Evolutionary conservation across 2,888 invertebrate genomes (phyloP), one percentile per base, ranked within the genome.

Genomic region (Rhyacophila evoluta): DNA sequence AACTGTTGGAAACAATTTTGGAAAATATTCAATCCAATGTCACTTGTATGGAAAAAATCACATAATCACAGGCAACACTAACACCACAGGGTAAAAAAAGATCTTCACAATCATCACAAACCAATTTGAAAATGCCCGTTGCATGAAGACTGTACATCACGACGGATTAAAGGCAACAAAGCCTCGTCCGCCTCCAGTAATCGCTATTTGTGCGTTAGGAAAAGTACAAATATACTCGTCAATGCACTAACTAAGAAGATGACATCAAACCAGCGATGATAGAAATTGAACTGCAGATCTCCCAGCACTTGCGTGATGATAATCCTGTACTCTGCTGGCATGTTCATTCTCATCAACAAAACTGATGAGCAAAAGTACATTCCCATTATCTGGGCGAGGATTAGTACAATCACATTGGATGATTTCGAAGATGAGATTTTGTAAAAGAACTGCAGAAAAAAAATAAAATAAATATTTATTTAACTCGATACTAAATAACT

Each of bases 301-400:
- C 99, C 99, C 15, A 99, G 87, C 0, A 99, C 99, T 73, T 92
- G 92, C 0, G 92, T 92, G 76, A 92, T 92, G 72, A 99, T 99
- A 70, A 94, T 94, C 38, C 99, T 92, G 87, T 99, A 99, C 86
- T 99, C 98, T 0, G 95, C 93, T 0, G 99, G 99, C 97, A 99
- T 98, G 86, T 99, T 99, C 99, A 99, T 99, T 33, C 99, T 90
- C 94, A 99, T 97, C 41, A 99, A 88, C 0, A 99, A 91, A 0
- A 99, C 99, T 0, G 97, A 98, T 0, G 98, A 98, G 75, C 99
- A 97, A 88, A 99, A 99, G 86, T 99, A 99, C 99, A 99, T 99
- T 39, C 99, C 99, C 99, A 99, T 99, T 84, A 99, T 96, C 89
- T 99, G 98, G 0, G 99, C 99, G 67, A 99, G 89, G 82, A 98